Percentiles rank a stretch among this genome's conserved stretches.
Evolutionary conservation across 92 coral and sea anemone species (phyloP).

Genomic region (Bergia sp.): DNA sequence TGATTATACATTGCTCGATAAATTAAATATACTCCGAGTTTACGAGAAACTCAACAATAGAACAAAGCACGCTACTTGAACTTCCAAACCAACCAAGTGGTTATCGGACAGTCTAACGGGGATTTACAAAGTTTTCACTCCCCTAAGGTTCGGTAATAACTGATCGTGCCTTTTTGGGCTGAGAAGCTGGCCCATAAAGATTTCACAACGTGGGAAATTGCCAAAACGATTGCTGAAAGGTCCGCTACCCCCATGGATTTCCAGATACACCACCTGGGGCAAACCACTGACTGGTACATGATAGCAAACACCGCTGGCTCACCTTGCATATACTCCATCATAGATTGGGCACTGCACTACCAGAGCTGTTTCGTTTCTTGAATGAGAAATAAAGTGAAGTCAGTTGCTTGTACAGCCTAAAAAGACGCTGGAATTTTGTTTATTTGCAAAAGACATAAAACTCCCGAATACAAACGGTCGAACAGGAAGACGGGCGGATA

Average conservation of each 20-base stretch:
- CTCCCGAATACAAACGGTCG: not conserved
- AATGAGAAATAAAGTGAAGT: not conserved
- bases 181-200: not conserved
- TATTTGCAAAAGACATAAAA: not conserved
- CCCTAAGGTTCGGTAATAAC: not conserved
- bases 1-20: not conserved
- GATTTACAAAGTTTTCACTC: no score
- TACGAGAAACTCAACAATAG: not conserved
- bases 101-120: not conserved
- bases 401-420: not conserved
- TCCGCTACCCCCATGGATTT: not conserved
- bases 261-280: not conserved
- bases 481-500: no score
- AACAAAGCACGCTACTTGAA: not conserved
- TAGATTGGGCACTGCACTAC: conserved; percentile 30
- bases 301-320: not conserved
- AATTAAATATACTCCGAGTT: no score
- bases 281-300: no score
- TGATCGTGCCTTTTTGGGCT: not conserved
- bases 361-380: conserved; percentile 20
- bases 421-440: not conserved
- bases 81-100: not conserved
- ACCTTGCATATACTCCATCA: conserved; percentile 27
- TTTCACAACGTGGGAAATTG: not conserved
- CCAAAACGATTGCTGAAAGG: not conserved